A percentile compares a stretch with the other conserved stretches of the same genome.
Conservation (phyloP, 2,888 invertebrate species). For the Zootermopsis nevadensis region DNA sequence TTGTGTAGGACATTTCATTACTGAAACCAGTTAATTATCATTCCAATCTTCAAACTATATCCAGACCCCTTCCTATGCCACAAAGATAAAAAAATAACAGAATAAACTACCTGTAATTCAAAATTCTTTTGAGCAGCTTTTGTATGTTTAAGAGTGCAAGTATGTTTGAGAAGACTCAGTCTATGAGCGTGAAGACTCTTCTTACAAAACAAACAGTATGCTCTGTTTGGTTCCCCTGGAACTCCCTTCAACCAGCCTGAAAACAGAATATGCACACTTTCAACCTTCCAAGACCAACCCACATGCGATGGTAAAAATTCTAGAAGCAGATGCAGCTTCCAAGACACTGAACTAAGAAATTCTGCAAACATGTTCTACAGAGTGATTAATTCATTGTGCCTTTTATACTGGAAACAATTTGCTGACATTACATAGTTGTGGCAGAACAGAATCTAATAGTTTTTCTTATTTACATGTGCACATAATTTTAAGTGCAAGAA, state of each 20-base stretch:
- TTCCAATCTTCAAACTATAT: too few species aligned
- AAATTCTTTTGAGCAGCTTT: slow-evolving; percentile 48
- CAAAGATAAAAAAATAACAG: too few species aligned
- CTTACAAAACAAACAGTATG: slow-evolving; percentile 69
- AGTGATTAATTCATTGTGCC: too few species aligned
- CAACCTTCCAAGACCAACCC: not conserved
- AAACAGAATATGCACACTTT: not conserved
- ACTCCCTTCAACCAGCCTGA: slow-evolving; percentile 70
- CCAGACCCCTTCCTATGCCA: too few species aligned
- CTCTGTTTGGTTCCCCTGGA: slow-evolving; percentile 67
- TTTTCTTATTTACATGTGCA: too few species aligned
- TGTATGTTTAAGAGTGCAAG: slow-evolving; percentile 68
- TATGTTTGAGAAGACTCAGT: slow-evolving; percentile 69
- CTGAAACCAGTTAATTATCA: too few species aligned
- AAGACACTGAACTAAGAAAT: too few species aligned
- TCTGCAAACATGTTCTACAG: not conserved
- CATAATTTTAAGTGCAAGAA: too few species aligned
- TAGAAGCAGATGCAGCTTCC: not conserved
- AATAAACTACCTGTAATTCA: slow-evolving; percentile 40
- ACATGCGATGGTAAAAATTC: not conserved
- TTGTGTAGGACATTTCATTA: too few species aligned
- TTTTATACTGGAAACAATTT: too few species aligned
- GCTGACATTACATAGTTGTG: too few species aligned
- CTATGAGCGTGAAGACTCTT: slow-evolving; percentile 71
- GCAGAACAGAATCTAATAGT: too few species aligned